phyloP scores from a whole-genome alignment of 2,888 invertebrate genomes.

The Heliconius ethilla region DNA sequence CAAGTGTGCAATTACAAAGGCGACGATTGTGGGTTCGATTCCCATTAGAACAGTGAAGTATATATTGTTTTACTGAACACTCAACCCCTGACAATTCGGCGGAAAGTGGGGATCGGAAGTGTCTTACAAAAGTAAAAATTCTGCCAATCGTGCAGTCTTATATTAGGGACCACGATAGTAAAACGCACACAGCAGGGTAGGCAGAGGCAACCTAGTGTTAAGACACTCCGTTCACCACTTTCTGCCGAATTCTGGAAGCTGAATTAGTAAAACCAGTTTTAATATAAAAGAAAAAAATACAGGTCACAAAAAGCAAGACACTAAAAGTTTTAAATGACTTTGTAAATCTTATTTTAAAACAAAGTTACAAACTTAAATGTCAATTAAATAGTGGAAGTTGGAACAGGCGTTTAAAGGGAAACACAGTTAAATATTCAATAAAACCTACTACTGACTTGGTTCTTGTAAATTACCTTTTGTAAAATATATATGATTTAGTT shows the following conservation, averaged over 20 bases:
- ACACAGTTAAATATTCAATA: slow-evolving; percentile 30
- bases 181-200: too few species aligned
- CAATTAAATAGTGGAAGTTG: slow-evolving; percentile 33
- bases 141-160: too few species aligned
- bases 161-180: too few species aligned
- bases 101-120: neutral
- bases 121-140: too few species aligned
- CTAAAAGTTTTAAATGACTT: slow-evolving; percentile 26
- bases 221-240: too few species aligned
- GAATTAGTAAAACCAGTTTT: too few species aligned
- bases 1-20: too few species aligned
- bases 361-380: slow-evolving; percentile 34
- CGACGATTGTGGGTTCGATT: neutral
- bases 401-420: slow-evolving; percentile 21
- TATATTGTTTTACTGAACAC: too few species aligned
- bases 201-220: too few species aligned
- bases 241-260: too few species aligned
- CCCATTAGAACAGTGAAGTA: neutral
- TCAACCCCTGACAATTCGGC: neutral
- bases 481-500: neutral
- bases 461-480: slow-evolving; percentile 2
- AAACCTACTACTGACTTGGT: neutral
- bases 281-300: neutral
- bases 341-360: slow-evolving; percentile 15
- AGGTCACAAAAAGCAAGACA: neutral